These are phyloP conservation scores for Orthosia incerta DNA, from an alignment of 2,888 invertebrate genomes.

Conservation along the genomic window DNA sequence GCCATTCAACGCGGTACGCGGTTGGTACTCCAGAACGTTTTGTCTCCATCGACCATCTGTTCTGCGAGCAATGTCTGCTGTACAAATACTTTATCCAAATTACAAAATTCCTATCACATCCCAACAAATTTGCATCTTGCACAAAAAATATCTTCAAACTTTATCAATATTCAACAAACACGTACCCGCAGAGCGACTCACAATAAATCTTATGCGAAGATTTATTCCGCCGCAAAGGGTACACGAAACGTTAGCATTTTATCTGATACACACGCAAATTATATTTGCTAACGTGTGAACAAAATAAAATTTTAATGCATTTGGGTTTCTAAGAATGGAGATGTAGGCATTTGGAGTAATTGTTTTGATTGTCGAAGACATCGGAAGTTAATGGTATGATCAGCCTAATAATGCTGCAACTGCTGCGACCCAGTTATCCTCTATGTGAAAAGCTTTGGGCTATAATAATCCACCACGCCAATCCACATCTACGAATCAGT, in stretches of 20 bases:
- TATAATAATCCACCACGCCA: no score
- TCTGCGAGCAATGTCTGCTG: no score
- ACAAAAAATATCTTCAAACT: conserved; percentile 1
- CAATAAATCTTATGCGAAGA: conserved; percentile 40
- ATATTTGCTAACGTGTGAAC: conserved; percentile 38
- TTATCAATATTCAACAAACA: conserved; percentile 14
- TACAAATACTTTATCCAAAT: no score
- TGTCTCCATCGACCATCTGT: no score
- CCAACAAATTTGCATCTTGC: not conserved
- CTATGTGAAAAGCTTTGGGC: no score
- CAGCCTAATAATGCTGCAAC: no score
- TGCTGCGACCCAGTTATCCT: no score
- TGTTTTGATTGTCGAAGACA: not conserved
- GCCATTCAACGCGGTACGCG: no score
- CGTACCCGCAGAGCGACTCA: not conserved
- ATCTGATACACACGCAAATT: conserved; percentile 50
- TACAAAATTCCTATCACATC: no score
- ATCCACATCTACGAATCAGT: no score
- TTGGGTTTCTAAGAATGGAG: not conserved
- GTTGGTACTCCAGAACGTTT: no score
- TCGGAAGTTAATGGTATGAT: not conserved
- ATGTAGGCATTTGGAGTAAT: not conserved
- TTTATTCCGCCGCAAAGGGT: conserved; percentile 33
- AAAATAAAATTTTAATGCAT: conserved; percentile 28
- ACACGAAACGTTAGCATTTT: conserved; percentile 20